Evolutionary conservation across 2,113 vertebrate species (phyloP), one percentile per base, ranked within the genome.

Genomic region (Xenopus borealis): DNA sequence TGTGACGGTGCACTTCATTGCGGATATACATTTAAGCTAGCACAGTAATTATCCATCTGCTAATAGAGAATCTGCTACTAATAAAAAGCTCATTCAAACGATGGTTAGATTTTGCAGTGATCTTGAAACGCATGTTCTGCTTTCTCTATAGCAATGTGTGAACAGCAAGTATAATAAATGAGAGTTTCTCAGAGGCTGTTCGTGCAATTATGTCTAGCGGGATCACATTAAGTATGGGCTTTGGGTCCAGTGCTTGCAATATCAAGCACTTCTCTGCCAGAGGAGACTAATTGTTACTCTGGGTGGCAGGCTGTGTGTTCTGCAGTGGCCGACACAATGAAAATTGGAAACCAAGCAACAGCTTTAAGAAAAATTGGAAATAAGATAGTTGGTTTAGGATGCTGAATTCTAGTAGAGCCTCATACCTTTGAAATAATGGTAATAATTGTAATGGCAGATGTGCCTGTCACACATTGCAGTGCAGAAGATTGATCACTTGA

Each of bases 151-250:
- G 71, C 62, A 30, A 18, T 23, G 13, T 62, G 70, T 63, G 52
- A 73, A 66, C 63, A 75, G 65, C 66, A 59, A 75, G 57, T 52
- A 18, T 50, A 75, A 75, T 62, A 75, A 68, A 75, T 61, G 64
- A 59, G 55, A 61, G 46, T 33, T 33, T 50, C 55, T 74, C 20
- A 19, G 64, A 62, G 27, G 62, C 50, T 12, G 52, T 23, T 66
- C 3, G 30, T 73, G 64, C 61, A 75, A 75, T 75, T 75, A 68
- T 61, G 65, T 62, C 72, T 68, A 59, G 72, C 55, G 3, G 64
- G 66, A 62, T 68, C 17, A 50, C 72, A 68, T 62, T 67, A 75
- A 67, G 47, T 47, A 44, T 19, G 55, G 23, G 72, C 72, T 75
- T 66, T 30, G 66, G 65, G 65, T 62, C 57, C 59, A 75, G 44